Conservation (phyloP, 2,113 vertebrate genomes). For the Dipodomys merriami region DNA sequence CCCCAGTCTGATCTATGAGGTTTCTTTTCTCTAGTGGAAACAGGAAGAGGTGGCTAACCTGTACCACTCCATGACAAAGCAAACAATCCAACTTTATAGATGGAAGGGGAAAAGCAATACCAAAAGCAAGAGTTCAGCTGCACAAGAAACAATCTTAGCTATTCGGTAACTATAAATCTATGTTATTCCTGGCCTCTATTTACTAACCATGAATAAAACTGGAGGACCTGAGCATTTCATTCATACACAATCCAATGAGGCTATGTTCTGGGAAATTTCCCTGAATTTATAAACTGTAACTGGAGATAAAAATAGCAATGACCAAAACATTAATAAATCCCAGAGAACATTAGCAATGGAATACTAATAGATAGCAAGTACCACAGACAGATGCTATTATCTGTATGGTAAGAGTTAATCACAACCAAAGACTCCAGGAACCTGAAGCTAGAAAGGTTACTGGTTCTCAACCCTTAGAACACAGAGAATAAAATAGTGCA, state of each 20-base stretch:
- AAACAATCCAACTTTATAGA: background rate
- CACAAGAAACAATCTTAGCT: background rate
- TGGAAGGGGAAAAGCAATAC: background rate
- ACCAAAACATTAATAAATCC: background rate
- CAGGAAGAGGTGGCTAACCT: background rate
- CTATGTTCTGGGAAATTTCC: background rate
- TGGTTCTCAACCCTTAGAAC: background rate
- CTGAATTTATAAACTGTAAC: background rate
- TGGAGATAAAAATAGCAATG: background rate
- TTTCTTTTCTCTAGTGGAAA: background rate
- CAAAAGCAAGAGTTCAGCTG: background rate
- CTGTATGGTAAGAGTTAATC: background rate
- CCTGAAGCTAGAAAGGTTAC: background rate
- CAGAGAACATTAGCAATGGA: background rate
- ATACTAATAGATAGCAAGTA: background rate
- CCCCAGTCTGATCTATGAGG: background rate
- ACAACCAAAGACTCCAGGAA: background rate
- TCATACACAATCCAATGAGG: background rate
- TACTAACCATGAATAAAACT: background rate
- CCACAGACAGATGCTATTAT: background rate
- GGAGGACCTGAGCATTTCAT: too few species aligned
- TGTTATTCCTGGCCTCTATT: background rate
- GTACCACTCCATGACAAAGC: background rate
- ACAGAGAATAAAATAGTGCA: background rate
- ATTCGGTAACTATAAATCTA: background rate